Evolutionary conservation across 2,113 vertebrate species (phyloP).

Genomic region (Cynoglossus semilaevis): DNA sequence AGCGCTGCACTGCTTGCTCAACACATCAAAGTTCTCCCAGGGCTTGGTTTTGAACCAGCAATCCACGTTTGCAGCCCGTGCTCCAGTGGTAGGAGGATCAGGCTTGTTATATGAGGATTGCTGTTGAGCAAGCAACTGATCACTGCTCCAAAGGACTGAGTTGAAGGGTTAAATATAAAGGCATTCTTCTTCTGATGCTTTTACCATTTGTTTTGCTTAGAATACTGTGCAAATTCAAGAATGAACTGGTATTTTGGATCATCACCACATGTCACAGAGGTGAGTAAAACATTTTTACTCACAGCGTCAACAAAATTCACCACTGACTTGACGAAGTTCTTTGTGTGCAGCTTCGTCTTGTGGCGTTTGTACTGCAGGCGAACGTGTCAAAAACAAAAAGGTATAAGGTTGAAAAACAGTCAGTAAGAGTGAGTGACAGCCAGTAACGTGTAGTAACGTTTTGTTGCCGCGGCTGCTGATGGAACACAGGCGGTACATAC

Average conservation of each 20-base stretch:
- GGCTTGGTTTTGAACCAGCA: too few relatives aligned
- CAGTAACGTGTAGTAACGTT: too few relatives aligned
- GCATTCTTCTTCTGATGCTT: background rate
- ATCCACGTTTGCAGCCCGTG: too few relatives aligned
- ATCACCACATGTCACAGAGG: conserved; percentile 2
- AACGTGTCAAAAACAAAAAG: conserved; percentile 43
- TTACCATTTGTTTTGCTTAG: too few relatives aligned
- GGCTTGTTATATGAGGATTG: too few relatives aligned
- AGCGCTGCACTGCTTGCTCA: too few relatives aligned
- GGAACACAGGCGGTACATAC: conserved; percentile 72
- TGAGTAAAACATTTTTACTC: conserved; percentile 74
- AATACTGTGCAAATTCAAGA: background rate
- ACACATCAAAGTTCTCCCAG: too few relatives aligned
- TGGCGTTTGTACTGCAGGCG: conserved; percentile 85
- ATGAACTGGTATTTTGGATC: background rate
- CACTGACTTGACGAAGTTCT: conserved; percentile 95
- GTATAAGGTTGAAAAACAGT: background rate
- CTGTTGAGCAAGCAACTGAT: too few relatives aligned
- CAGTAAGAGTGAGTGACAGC: background rate
- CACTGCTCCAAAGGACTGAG: too few relatives aligned
- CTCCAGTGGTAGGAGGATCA: too few relatives aligned
- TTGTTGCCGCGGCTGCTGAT: too few relatives aligned
- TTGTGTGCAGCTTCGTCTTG: conserved; percentile 79
- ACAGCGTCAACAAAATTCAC: conserved; percentile 96
- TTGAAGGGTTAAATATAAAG: too few relatives aligned